Conservation (phyloP, 2,888 invertebrate genomes). For the Arge pagana region DNA sequence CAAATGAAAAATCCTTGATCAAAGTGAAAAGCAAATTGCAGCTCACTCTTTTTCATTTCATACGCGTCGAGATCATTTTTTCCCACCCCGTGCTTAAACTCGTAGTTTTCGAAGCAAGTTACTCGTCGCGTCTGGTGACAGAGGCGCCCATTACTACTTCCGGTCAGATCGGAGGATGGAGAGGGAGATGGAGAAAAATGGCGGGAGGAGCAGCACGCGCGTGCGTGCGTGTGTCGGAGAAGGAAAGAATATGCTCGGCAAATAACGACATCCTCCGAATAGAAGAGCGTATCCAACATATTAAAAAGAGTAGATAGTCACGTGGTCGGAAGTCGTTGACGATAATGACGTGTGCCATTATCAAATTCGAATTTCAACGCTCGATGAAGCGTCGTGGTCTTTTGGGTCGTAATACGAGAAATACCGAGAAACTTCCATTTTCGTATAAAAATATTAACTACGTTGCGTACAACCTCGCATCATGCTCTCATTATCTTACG, state of each 20-base stretch:
- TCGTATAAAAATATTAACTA: no score
- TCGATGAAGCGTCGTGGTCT: conserved; percentile 1
- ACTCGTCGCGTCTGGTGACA: conserved; percentile 49
- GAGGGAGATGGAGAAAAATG: neutral
- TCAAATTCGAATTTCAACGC: conserved; percentile 9
- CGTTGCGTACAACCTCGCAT: no score
- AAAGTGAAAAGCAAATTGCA: no score
- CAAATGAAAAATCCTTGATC: no score
- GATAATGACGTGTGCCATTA: neutral
- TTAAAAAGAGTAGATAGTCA: no score
- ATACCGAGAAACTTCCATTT: no score
- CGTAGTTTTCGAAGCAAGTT: conserved; percentile 50
- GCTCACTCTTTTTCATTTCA: no score
- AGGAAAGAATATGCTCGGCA: conserved; percentile 40
- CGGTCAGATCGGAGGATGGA: conserved; percentile 40
- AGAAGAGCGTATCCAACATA: conserved; percentile 54
- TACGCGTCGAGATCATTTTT: no score
- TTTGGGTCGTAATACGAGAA: no score
- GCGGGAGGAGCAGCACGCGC: conserved; percentile 1
- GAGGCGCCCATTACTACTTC: conserved; percentile 55
- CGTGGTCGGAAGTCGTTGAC: no score
- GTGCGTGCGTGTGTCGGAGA: conserved; percentile 33
- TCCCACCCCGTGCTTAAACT: conserved; percentile 3
- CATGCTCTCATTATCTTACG: no score
- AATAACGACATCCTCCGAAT: conserved; percentile 58